phyloP scores from a whole-genome alignment of 2,888 invertebrate genomes.

The Schrankia costaestrigalis region DNA sequence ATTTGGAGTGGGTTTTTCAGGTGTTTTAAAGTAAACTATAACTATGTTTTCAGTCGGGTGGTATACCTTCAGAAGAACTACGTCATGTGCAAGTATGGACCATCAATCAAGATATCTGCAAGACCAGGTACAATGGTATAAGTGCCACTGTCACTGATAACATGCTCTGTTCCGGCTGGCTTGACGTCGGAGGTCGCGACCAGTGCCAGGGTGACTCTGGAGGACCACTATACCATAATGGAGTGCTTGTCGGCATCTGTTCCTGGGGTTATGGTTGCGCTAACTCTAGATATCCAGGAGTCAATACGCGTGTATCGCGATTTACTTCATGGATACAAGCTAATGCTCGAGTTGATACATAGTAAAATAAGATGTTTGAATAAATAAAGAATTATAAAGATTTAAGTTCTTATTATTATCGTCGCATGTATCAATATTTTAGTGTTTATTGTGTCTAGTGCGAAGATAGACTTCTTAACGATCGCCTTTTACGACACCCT shows the following conservation, averaged over 20 bases:
- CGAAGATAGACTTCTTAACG: no score
- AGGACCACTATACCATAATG: slow-evolving; percentile 45
- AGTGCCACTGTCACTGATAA: slow-evolving; percentile 36
- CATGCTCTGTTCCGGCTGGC: slow-evolving; percentile 50
- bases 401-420: no score
- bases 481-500: neutral
- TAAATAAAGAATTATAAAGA: no score
- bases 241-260: slow-evolving; percentile 33
- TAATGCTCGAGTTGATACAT: slow-evolving; percentile 26
- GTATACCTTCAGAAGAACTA: slow-evolving; percentile 27
- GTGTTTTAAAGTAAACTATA: neutral
- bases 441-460: no score
- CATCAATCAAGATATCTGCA: slow-evolving; percentile 36
- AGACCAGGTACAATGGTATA: slow-evolving; percentile 8
- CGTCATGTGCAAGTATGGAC: slow-evolving; percentile 41
- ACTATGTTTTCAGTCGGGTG: slow-evolving; percentile 8
- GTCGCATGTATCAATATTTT: no score
- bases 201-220: slow-evolving; percentile 46
- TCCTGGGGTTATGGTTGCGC: slow-evolving; percentile 39
- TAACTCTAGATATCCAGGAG: slow-evolving; percentile 29
- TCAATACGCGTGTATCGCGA: slow-evolving; percentile 40
- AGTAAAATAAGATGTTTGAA: no score
- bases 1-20: no score
- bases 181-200: slow-evolving; percentile 44
- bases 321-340: slow-evolving; percentile 38